These are phyloP conservation scores for Dysidea cf. avara DNA, from an alignment of 37 sponge, comb jelly and placozoan species.

Conservation along the genomic window DNA sequence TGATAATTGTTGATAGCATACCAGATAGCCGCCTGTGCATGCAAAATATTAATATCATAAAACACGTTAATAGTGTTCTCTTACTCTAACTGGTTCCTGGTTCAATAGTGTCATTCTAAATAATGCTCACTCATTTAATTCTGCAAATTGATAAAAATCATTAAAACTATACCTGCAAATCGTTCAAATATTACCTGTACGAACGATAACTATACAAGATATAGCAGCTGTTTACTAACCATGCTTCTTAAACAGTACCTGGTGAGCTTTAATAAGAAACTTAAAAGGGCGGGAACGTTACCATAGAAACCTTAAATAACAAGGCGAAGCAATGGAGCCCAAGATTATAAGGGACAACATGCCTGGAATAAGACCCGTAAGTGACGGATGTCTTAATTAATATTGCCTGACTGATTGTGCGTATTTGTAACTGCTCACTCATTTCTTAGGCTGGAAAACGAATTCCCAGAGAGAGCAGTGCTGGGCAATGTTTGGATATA, in stretches of 20 bases:
- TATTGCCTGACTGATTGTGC: not conserved
- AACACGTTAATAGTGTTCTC: not conserved
- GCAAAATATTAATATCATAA: not conserved
- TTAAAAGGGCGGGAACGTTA: too few relatives aligned
- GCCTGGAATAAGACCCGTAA: constrained; percentile 65
- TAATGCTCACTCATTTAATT: too few relatives aligned
- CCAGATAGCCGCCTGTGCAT: constrained; percentile 77
- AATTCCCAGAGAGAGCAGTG: constrained; percentile 33
- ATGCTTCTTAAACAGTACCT: too few relatives aligned
- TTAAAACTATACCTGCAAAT: too few relatives aligned
- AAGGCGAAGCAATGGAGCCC: not conserved
- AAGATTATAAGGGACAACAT: constrained; percentile 49
- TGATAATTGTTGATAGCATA: constrained; percentile 77
- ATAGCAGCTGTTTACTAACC: too few relatives aligned
- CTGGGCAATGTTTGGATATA: constrained; percentile 56
- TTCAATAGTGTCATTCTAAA: too few relatives aligned
- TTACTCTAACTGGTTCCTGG: too few relatives aligned
- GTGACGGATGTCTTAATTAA: constrained; percentile 4
- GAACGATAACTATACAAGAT: too few relatives aligned
- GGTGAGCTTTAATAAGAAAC: too few relatives aligned
- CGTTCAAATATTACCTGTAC: too few relatives aligned
- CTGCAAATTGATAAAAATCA: too few relatives aligned
- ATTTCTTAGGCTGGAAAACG: constrained; percentile 73
- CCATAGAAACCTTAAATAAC: too few relatives aligned
- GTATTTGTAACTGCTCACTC: not conserved